Conservation (phyloP, 2,113 vertebrate genomes). For the Circaetus cinerascens region DNA sequence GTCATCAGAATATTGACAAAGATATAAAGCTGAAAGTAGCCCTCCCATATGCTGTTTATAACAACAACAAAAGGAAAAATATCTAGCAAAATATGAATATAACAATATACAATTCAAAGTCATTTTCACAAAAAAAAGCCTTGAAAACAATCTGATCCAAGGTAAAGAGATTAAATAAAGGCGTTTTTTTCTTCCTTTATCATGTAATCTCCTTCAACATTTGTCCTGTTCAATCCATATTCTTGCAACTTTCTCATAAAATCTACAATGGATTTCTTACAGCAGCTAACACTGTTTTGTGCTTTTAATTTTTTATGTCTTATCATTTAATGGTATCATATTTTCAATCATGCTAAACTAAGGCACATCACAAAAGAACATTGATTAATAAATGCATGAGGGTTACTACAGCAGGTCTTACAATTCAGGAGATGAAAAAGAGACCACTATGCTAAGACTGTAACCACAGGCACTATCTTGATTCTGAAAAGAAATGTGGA, state of each 20-base stretch:
- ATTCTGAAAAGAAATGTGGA: not conserved
- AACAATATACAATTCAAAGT: not conserved
- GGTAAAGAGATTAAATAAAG: not conserved
- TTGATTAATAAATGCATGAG: not conserved
- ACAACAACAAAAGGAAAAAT: not conserved
- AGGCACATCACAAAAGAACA: not conserved
- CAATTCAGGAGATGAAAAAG: not conserved
- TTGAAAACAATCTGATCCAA: not conserved
- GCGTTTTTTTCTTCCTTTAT: accelerated
- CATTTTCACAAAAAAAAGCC: not conserved
- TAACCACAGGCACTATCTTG: not conserved
- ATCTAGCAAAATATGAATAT: not conserved
- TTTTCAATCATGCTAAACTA: not conserved
- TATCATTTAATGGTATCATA: not conserved
- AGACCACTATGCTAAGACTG: not conserved
- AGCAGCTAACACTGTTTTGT: not conserved
- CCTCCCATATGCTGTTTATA: not conserved
- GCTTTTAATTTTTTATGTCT: not conserved
- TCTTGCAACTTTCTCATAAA: not conserved
- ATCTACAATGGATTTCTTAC: not conserved
- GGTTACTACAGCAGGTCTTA: not conserved
- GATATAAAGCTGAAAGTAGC: not conserved
- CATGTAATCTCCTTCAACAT: not conserved
- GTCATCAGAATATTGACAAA: not conserved
- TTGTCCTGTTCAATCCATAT: not conserved